These are phyloP conservation scores for Phaethornis superciliosus DNA, from an alignment of 2,113 vertebrate genomes.

Conservation along the genomic window DNA sequence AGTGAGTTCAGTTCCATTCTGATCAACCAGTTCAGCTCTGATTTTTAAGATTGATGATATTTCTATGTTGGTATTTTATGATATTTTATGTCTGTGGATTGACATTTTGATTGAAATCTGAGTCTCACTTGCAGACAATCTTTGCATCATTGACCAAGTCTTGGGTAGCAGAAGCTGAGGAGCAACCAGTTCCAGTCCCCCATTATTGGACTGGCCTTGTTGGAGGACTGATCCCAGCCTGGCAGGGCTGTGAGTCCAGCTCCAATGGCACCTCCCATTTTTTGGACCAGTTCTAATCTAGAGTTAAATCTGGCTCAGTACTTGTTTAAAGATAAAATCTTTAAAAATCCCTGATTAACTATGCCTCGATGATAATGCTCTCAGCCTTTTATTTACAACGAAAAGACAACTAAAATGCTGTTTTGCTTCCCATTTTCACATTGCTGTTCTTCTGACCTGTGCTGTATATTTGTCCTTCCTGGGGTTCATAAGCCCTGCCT, in stretches of 20 bases:
- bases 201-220: accelerated
- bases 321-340: background rate
- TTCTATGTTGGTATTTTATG: background rate
- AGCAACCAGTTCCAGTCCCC: background rate
- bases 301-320: background rate
- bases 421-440: background rate
- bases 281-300: background rate
- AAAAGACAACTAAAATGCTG: background rate
- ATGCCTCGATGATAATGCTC: background rate
- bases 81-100: background rate
- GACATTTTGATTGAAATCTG: background rate
- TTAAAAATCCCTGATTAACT: background rate
- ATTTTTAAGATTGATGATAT: background rate
- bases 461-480: background rate
- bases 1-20: background rate
- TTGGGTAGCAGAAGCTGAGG: background rate
- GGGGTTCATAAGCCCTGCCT: background rate
- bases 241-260: background rate
- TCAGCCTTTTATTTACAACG: background rate
- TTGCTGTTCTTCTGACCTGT: background rate
- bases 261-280: background rate
- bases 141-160: background rate
- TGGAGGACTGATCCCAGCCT: background rate
- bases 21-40: background rate
- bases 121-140: background rate